A percentile compares a stretch with the other conserved stretches of the same genome.
Evolutionary conservation across 1,140 invertebrate species (phyloP).

Genomic region (Anastrepha ludens): DNA sequence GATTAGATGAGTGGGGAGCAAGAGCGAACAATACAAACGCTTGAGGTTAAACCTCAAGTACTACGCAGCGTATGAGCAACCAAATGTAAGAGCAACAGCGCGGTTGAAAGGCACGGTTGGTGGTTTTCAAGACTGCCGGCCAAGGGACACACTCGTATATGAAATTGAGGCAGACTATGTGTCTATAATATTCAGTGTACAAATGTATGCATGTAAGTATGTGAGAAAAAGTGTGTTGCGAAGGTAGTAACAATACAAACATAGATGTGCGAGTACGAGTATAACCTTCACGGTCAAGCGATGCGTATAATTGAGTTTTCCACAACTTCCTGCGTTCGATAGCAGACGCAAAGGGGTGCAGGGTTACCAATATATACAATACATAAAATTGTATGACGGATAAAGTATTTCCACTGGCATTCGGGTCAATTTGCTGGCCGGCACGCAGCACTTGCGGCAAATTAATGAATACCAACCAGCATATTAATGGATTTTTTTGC

Average conservation of each 20-base stretch:
- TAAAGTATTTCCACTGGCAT: background rate
- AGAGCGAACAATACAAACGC: background rate
- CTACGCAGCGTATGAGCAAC: background rate
- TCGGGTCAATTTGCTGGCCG: background rate
- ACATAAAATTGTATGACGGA: background rate
- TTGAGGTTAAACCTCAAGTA: background rate
- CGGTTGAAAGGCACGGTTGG: background rate
- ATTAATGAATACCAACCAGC: background rate
- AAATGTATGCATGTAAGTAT: no score
- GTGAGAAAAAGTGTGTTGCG: background rate
- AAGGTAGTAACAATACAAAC: background rate
- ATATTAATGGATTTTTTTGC: background rate
- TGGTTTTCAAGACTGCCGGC: no score
- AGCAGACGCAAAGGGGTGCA: background rate
- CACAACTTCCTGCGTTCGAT: constrained; percentile 19
- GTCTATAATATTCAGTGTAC: no score
- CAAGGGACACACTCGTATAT: no score
- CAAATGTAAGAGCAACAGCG: background rate
- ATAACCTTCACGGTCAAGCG: constrained; percentile 18
- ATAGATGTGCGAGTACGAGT: background rate
- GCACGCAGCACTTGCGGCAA: constrained; percentile 7
- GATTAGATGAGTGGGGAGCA: background rate
- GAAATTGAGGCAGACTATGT: no score
- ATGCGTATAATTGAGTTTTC: constrained; percentile 39
- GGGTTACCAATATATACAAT: background rate